Evolutionary conservation across 2,888 invertebrate genomes (phyloP).

Genomic region (Pyrrhosoma nymphula): DNA sequence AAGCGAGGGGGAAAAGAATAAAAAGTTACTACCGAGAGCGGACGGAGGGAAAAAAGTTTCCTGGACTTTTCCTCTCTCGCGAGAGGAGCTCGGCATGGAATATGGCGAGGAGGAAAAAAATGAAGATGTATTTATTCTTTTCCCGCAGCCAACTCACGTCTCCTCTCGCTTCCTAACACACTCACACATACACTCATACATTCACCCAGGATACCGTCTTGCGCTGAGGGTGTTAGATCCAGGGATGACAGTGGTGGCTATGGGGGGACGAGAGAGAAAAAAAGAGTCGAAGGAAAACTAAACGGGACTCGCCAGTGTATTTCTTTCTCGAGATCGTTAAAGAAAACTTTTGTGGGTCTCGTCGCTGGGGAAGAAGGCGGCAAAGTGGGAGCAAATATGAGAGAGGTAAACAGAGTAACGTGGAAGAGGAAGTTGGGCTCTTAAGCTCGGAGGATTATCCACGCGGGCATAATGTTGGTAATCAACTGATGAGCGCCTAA

Average conservation of each 20-base stretch:
- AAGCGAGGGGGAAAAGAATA: background rate
- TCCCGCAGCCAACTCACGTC: background rate
- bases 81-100: background rate
- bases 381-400: background rate
- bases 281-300: too few species aligned
- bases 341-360: background rate
- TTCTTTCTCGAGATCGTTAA: background rate
- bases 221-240: background rate
- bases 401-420: background rate
- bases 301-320: background rate
- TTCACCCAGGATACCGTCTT: background rate
- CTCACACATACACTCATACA: background rate
- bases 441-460: slow-evolving; percentile 27
- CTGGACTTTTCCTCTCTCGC: background rate
- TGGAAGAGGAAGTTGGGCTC: slow-evolving; percentile 39
- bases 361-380: background rate
- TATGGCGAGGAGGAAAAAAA: background rate
- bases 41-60: slow-evolving; percentile 7
- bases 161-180: background rate
- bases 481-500: slow-evolving; percentile 22
- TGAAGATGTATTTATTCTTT: slow-evolving; percentile 10
- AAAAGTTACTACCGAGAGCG: background rate
- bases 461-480: slow-evolving; percentile 34
- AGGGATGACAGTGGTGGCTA: too few species aligned
- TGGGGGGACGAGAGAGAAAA: too few species aligned